Conservation (phyloP, 2,113 vertebrate genomes). For the Myiozetetes cayanensis region DNA sequence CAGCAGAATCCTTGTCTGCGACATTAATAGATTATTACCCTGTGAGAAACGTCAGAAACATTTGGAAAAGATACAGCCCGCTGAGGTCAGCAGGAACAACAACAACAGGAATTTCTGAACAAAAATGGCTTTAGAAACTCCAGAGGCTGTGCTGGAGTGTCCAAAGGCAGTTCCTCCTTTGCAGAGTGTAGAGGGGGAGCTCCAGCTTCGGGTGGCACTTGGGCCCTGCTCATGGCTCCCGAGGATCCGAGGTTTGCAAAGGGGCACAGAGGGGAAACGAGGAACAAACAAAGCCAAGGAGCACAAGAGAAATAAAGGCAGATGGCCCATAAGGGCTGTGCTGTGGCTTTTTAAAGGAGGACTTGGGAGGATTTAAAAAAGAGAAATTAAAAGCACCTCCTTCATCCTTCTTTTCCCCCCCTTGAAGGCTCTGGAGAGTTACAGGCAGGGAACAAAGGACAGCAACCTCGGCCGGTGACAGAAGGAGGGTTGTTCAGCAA, state of each 20-base stretch:
- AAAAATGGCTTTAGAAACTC: not conserved
- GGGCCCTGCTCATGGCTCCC: not conserved
- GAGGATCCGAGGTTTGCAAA: not conserved
- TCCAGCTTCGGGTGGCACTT: not conserved
- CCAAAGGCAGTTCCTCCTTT: not conserved
- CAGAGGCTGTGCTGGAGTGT: not conserved
- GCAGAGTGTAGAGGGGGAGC: not conserved
- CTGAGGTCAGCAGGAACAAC: constrained; percentile 40
- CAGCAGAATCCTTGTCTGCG: constrained; percentile 38
- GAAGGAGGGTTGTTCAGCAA: constrained; percentile 19
- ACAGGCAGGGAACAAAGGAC: constrained; percentile 40
- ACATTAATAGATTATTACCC: constrained; percentile 33
- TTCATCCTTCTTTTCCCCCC: not conserved
- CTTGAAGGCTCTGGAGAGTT: constrained; percentile 6
- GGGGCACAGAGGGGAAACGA: not conserved
- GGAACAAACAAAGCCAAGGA: constrained; percentile 4
- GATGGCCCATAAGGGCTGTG: not conserved
- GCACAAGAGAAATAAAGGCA: not conserved
- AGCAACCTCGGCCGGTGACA: not conserved
- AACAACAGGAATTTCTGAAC: not conserved
- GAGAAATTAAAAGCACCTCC: not conserved
- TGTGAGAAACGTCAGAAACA: constrained; percentile 4
- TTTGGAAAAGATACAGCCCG: not conserved
- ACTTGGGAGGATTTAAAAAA: not conserved
- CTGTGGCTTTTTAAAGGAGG: not conserved